Base-by-base conservation (phyloP, 2,888 invertebrate species). In the Rhodophaea formosa region DNA sequence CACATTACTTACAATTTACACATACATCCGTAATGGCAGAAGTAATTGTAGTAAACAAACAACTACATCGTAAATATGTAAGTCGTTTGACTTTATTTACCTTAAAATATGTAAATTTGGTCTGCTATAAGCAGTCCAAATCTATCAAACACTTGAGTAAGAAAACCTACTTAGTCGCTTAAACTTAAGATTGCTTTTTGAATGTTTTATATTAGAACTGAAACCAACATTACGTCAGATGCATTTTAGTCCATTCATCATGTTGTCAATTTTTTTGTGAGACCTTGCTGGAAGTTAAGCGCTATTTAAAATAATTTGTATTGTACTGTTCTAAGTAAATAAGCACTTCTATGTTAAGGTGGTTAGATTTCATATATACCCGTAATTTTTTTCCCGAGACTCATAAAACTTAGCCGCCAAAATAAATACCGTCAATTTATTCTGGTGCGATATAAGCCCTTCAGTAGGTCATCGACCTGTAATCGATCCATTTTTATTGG, bases 231-330 rank as follows among this genome's bases (percentile, higher is more conserved):
- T 56, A 46, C 46, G 45, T 56, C 59, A 59, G 45, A 29, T 55
- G 47, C 53, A 53, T 44, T 59, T 55, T 12, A 30, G 57, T 52
- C 39, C 54, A 57, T 57, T 55, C 57, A 52, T 57, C 42, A 29
- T 35, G 51, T 46, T 44, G 54, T 45, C 32, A n/a, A 15, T 42
- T 58, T 32, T 32, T 47, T 57, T 52, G 32, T 15, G 29, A 12
- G 6, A 7, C 14, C 14, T 14, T 43, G 39, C 42, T 39, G 53
- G 29, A 53, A 49, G 51, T 10, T 35, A 15, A 51, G 51, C 32
- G 51, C 14, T 51, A 12, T 8, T 49, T 29, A 30, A 47, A 10
- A 35, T 15, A 7, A 2, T 15, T 16, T 51, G 23, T 12, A 46
- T 29, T 23, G 12, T n/a, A 35, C 15, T 51, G 12, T 12, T 30